These are phyloP conservation scores for Dryoscopus gambensis DNA, from an alignment of 2,113 vertebrate species.

Conservation along the genomic window DNA sequence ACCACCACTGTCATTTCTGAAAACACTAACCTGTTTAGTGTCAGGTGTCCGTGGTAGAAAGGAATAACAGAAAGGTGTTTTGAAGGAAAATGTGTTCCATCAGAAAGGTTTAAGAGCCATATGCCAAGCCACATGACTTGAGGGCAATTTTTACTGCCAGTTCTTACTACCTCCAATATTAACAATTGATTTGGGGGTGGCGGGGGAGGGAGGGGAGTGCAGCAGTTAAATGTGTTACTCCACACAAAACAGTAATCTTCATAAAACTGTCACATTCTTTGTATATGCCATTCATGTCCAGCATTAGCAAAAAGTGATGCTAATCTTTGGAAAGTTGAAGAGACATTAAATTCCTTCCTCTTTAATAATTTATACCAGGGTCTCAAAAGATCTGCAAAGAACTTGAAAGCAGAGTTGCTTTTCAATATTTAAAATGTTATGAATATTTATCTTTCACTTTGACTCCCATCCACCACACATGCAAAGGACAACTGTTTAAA, in stretches of 20 bases:
- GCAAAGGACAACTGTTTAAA: not conserved
- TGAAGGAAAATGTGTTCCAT: not conserved
- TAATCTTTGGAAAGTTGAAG: not conserved
- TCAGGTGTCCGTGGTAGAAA: not conserved
- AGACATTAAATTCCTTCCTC: not conserved
- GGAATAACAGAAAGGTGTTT: not conserved
- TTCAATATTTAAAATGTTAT: conserved; percentile 36
- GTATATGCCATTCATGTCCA: not conserved
- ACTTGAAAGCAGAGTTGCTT: conserved; percentile 1
- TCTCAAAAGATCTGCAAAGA: conserved; percentile 2
- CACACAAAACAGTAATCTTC: not conserved
- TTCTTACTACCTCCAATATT: not conserved
- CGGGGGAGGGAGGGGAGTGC: not conserved
- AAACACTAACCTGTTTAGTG: not conserved
- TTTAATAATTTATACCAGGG: not conserved
- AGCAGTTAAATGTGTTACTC: not conserved
- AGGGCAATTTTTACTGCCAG: not conserved
- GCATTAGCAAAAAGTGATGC: not conserved
- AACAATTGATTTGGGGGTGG: not conserved
- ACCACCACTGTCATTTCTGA: not conserved
- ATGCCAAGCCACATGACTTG: not conserved
- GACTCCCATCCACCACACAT: not conserved
- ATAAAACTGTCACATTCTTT: not conserved
- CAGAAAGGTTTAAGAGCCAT: not conserved
- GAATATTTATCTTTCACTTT: conserved; percentile 22